These are phyloP conservation scores for Clarias batrachus DNA, from an alignment of 2,113 vertebrate species.

Conservation along the genomic window DNA sequence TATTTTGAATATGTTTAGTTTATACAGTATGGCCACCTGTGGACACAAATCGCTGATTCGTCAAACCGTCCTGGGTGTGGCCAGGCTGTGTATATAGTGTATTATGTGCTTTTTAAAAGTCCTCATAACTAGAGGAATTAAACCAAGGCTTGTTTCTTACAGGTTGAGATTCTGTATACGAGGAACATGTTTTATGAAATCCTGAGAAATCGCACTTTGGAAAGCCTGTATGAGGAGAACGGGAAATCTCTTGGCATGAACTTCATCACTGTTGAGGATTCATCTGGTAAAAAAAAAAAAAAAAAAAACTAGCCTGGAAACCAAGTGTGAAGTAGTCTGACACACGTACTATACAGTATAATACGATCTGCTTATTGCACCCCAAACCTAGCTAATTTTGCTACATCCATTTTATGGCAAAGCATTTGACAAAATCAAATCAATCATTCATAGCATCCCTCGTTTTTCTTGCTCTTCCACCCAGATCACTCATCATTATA, in stretches of 20 bases:
- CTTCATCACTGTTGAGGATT: conserved; percentile 72
- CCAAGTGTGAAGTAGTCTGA: not conserved
- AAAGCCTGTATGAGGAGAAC: conserved; percentile 75
- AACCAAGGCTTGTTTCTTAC: not conserved
- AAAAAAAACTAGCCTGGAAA: not conserved
- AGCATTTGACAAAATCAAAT: too few species aligned
- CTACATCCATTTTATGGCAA: too few species aligned
- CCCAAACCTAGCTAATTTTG: too few species aligned
- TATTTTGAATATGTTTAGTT: not conserved
- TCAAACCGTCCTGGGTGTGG: too few species aligned
- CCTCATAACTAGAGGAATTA: not conserved
- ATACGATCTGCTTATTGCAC: too few species aligned
- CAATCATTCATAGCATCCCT: too few species aligned
- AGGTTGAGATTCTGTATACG: conserved; percentile 79
- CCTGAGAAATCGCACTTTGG: conserved; percentile 76
- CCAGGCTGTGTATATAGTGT: too few species aligned
- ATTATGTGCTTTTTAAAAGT: not conserved
- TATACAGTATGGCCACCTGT: not conserved
- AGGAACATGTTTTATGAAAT: conserved; percentile 79
- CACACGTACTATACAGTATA: too few species aligned
- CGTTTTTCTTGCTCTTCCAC: not conserved
- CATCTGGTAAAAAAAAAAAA: not conserved
- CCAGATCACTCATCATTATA: too few species aligned
- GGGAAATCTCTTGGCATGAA: conserved; percentile 81
- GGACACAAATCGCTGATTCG: not conserved